Evolutionary conservation across 2,888 invertebrate species (phyloP), one percentile per base, ranked within the genome.

Genomic region (Euclidia mi): DNA sequence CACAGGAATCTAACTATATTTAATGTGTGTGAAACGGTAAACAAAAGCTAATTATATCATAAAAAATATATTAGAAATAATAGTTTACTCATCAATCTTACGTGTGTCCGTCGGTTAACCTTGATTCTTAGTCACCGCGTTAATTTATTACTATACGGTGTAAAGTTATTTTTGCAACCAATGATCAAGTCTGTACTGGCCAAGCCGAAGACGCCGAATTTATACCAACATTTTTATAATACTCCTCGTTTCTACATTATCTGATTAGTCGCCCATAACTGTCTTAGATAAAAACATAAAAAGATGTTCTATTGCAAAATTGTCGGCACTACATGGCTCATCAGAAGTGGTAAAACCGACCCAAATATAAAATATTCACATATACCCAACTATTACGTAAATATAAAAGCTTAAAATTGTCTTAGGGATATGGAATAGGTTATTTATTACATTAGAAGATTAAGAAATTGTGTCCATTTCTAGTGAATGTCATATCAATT

Each of bases 401-500:
- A 31, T 18, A n/a, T n/a, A 42, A 57, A 41, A 14, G 20, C 37
- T 38, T 15, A 43, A 49, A 62, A 44, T 7, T 18, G 14, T 29
- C 37, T 38, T 32, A 4, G 14, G 14, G 34, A 3, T n/a, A 14
- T 11, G 10, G 20, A 52, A 58, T 42, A 52, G 12, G 35, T 50
- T 50, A 63, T 63, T 60, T 63, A 64, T 44, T 37, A 56, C 28
- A 55, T 37, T 20, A 35, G 35, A 12, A 55, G 2, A 14, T 14
- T 53, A 51, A 56, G 53, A 70, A 64, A 64, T 56, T 48, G 57
- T 57, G 58, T 40, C 56, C 43, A 55, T 50, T 63, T 56, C 45
- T 56, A 18, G 18, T 1, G 34, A 55, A 50, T 40, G 56, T 51
- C 9, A 56, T 58, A 58, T 64, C 41, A 71, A 70, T 70, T 62